Evolutionary conservation across 2,888 invertebrate genomes (phyloP).

Genomic region (Physocephala rufipes): DNA sequence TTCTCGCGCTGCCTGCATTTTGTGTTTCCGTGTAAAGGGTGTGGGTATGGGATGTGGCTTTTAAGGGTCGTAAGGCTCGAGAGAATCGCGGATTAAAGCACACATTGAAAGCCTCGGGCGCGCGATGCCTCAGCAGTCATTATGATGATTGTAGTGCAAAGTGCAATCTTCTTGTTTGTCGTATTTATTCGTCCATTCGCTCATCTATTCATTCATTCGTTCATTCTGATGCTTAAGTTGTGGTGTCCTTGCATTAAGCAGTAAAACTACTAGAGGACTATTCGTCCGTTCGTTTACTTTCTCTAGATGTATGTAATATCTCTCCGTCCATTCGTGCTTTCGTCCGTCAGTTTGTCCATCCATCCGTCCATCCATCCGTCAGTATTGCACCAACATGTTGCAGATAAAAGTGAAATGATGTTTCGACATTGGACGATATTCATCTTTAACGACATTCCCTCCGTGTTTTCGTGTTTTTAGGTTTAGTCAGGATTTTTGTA

Average conservation of each 20-base stretch:
- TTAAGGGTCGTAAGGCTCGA: background rate
- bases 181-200: conserved; percentile 6
- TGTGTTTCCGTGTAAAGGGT: too few species aligned
- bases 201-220: conserved; percentile 14
- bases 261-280: background rate
- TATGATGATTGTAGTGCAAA: conserved; percentile 2
- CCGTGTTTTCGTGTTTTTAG: background rate
- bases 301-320: too few species aligned
- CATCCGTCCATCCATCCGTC: too few species aligned
- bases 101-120: background rate
- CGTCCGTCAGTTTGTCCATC: too few species aligned
- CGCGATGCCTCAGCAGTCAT: background rate
- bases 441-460: background rate
- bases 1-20: background rate
- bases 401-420: conserved; percentile 19
- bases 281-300: too few species aligned
- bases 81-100: too few species aligned
- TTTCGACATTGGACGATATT: conserved; percentile 5
- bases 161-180: background rate
- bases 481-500: background rate
- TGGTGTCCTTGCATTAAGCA: conserved; percentile 10
- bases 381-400: conserved; percentile 6
- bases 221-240: background rate
- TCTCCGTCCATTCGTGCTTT: too few species aligned
- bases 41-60: too few species aligned